Evolutionary conservation across 2,113 vertebrate species (phyloP).

Genomic region (Montifringilla adamsi): DNA sequence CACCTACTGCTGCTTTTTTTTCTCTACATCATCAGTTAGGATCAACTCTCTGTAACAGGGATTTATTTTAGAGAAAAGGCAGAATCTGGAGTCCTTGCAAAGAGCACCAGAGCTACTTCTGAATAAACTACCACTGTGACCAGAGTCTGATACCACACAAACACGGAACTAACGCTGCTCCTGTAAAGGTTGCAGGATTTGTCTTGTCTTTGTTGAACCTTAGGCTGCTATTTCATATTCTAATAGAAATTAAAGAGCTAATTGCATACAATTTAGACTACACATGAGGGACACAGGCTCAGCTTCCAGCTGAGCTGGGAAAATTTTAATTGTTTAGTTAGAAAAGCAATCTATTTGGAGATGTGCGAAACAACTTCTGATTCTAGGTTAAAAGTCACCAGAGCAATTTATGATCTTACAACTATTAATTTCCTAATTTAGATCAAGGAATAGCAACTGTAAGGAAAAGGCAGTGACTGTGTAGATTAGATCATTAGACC

Average conservation of each 20-base stretch:
- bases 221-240: background rate
- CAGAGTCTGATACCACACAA: background rate
- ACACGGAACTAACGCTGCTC: background rate
- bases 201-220: background rate
- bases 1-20: background rate
- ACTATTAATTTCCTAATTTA: conserved; percentile 51
- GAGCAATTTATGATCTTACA: conserved; percentile 39
- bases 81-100: background rate
- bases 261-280: conserved; percentile 25
- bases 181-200: background rate
- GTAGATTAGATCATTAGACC: conserved; percentile 33
- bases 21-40: background rate
- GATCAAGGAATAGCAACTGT: conserved; percentile 19
- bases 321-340: conserved; percentile 51
- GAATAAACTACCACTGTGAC: background rate
- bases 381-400: conserved; percentile 42
- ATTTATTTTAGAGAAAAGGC: background rate
- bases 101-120: background rate
- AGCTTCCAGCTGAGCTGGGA: conserved; percentile 18
- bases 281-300: background rate
- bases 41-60: background rate
- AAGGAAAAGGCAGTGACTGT: conserved; percentile 19
- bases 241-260: conserved; percentile 31
- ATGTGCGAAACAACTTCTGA: conserved; percentile 23
- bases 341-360: conserved; percentile 14